Evolutionary conservation across 2,797 vertebrate species (phyloP), one percentile per base, ranked within the genome.

Genomic region (Pseudomugil gertrudae): DNA sequence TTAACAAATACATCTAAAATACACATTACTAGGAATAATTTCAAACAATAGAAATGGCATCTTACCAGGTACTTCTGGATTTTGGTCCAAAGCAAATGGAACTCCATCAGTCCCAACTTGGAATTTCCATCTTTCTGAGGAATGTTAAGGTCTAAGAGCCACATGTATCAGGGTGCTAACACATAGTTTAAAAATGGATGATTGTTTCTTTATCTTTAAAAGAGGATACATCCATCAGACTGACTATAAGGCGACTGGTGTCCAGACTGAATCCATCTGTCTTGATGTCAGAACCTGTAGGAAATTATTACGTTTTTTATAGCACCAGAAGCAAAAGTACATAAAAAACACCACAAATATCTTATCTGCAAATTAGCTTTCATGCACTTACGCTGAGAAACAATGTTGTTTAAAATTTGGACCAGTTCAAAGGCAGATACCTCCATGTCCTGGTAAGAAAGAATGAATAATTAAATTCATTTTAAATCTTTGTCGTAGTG

Each of bases 341-440:
- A 24, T 40, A 14, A 11, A 26, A 63, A 45, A 15, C 4, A 32
- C n/a, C 29, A 8, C 56, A 38, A 23, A 24, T 9, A n/a, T 8
- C 0, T 24, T n/a, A 5, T 1, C 5, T 10, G 3, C 15, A 55
- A 27, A 62, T 27, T 0, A 26, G 11, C 19, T 29, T 26, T 0
- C 0, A 2, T 65, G 23, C 35, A 88, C 95, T 95, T 87, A 99
- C 96, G 91, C 68, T 91, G 91, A 50, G 95, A 94, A 19, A 96
- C 87, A 24, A 97, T 65, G 55, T 89, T 94, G 79, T 95, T 95
- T 84, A 99, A 73, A 87, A 97, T 93, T 60, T 40, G 76, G 70
- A 94, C 89, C 69, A 98, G 85, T 72, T 98, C 95, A 1, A 95
- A 94, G 60, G 90, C 94, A 0, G 96, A 96, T 38, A 99, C 93